A percentile compares a stretch with the other conserved stretches of the same genome.
Conservation (phyloP, 2,888 invertebrate species). For the Sipunculus nudus region DNA sequence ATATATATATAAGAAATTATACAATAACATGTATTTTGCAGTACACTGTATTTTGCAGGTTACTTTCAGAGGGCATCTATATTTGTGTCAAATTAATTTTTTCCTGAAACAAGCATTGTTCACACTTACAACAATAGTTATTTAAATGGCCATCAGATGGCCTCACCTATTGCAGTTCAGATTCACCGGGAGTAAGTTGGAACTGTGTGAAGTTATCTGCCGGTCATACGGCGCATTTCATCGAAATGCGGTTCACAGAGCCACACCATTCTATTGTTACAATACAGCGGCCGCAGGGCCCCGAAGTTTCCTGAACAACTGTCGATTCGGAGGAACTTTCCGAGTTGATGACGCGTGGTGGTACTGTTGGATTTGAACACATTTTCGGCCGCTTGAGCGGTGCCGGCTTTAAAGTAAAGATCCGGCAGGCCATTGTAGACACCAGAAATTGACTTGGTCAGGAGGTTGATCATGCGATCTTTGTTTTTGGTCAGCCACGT, state of each 20-base stretch:
- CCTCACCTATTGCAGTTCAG: no score
- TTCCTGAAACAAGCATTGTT: no score
- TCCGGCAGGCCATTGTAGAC: conserved; percentile 44
- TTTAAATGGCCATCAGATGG: no score
- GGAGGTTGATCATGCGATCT: conserved; percentile 45
- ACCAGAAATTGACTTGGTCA: conserved; percentile 44
- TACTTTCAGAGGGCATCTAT: no score
- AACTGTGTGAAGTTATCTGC: no score
- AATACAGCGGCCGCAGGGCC: conserved; percentile 39
- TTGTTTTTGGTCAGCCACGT: conserved; percentile 45
- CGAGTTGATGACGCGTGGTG: conserved; percentile 37
- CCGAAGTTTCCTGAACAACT: conserved; percentile 41
- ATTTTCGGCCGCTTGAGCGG: conserved; percentile 36
- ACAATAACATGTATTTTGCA: no score
- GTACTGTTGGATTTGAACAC: conserved; percentile 37
- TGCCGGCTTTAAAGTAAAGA: conserved; percentile 45
- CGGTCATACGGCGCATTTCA: conserved; percentile 41
- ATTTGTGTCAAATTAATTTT: no score
- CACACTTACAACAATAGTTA: no score
- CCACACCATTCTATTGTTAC: conserved; percentile 43
- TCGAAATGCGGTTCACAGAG: conserved; percentile 44
- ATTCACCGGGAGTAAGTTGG: no score
- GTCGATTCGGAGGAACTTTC: conserved; percentile 40
- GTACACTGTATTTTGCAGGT: no score
- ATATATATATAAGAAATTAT: no score